These are phyloP conservation scores for Oscheius myriophilus DNA, from an alignment of 2,888 invertebrate species.

Conservation along the genomic window DNA sequence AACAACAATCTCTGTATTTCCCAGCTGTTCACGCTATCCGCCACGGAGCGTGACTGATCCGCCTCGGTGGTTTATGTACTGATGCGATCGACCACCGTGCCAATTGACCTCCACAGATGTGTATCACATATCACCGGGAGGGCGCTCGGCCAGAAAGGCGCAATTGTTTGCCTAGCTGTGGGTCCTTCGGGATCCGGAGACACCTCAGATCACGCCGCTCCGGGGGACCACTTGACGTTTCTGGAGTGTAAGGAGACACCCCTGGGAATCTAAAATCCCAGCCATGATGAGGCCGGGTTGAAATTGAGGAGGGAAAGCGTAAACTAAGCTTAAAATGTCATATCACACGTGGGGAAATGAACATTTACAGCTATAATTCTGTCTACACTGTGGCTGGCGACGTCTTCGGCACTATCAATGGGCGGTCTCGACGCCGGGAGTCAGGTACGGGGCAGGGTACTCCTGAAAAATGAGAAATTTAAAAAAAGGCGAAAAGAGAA, in stretches of 20 bases:
- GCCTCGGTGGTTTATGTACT: neutral
- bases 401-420: constrained; percentile 15
- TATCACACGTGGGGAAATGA: too few relatives aligned
- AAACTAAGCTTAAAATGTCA: too few relatives aligned
- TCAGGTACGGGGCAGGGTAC: constrained; percentile 61
- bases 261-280: too few relatives aligned
- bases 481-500: neutral
- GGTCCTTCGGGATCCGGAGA: too few relatives aligned
- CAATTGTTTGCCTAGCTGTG: neutral
- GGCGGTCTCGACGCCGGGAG: constrained; percentile 49
- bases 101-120: constrained; percentile 17
- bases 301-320: too few relatives aligned
- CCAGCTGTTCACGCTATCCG: neutral
- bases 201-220: neutral
- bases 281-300: too few relatives aligned
- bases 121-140: constrained; percentile 7
- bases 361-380: too few relatives aligned
- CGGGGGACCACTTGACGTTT: neutral
- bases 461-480: constrained; percentile 35
- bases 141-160: neutral
- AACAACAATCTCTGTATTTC: too few relatives aligned
- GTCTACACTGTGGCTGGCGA: too few relatives aligned
- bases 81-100: neutral
- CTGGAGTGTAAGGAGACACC: too few relatives aligned
- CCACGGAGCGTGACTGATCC: neutral